Percentiles rank a stretch among this genome's conserved stretches.
phyloP scores from a whole-genome alignment of 2,797 vertebrate species.

The Buphagus erythrorhynchus region DNA sequence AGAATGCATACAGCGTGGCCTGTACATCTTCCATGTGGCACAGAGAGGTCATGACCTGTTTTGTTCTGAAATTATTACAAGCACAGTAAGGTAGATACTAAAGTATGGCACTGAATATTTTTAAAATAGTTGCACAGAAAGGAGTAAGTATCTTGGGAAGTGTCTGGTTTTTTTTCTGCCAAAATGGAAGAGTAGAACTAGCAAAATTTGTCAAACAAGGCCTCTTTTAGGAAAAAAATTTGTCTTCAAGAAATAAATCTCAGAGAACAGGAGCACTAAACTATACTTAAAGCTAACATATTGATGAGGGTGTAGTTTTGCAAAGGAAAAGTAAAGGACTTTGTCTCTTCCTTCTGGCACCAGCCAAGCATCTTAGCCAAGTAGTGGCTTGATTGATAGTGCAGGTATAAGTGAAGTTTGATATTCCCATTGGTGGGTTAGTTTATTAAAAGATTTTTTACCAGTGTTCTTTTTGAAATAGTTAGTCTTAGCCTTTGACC shows the following conservation, averaged over 20 bases:
- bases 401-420: neutral
- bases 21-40: neutral
- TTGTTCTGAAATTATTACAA: neutral
- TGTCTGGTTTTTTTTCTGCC: neutral
- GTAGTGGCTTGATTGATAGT: rapidly evolving
- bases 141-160: neutral
- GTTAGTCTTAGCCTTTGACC: neutral
- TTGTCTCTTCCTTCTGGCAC: neutral
- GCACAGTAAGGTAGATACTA: neutral
- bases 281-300: neutral
- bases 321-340: neutral
- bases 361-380: neutral
- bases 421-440: neutral
- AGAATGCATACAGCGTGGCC: neutral
- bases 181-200: neutral
- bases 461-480: neutral
- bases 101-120: neutral
- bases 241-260: neutral
- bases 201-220: neutral
- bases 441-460: neutral
- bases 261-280: neutral
- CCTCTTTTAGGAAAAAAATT: neutral
- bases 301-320: neutral
- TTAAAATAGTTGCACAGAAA: neutral
- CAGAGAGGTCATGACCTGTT: neutral